A percentile compares a stretch with the other conserved stretches of the same genome.
phyloP scores from a whole-genome alignment of 64 coral and sea anemone genomes.

The Hydrozoanthus tunicans region DNA sequence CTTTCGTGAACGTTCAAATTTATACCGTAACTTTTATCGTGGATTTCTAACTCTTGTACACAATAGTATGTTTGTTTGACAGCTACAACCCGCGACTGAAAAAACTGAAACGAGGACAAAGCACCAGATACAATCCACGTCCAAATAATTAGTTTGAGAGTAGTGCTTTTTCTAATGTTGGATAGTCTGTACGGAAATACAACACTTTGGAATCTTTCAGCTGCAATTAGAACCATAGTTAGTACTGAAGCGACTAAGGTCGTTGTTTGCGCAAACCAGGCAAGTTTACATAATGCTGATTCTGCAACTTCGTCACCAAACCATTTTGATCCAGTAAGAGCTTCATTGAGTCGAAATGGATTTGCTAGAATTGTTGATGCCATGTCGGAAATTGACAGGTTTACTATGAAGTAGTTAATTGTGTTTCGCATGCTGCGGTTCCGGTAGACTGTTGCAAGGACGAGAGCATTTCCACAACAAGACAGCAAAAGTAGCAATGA shows the following conservation, averaged over 20 bases:
- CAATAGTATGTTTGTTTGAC: not conserved
- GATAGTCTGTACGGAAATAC: slow-evolving; percentile 1
- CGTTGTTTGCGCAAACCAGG: not conserved
- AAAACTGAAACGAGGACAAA: not conserved
- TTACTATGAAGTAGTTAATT: slow-evolving; percentile 24
- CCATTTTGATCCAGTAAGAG: not conserved
- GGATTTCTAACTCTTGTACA: not conserved
- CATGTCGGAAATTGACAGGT: slow-evolving; percentile 12
- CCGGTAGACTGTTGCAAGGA: not conserved
- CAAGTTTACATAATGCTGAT: not conserved
- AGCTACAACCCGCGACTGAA: not conserved
- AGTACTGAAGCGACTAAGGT: not conserved
- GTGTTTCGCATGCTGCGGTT: not conserved
- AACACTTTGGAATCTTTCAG: slow-evolving; percentile 3
- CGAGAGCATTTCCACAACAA: not conserved
- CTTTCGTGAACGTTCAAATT: not conserved
- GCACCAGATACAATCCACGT: not conserved
- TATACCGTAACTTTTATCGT: not conserved
- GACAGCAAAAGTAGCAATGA: not conserved
- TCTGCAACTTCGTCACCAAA: not conserved
- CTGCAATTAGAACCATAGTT: not conserved
- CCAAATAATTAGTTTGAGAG: not conserved
- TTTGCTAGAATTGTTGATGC: not conserved
- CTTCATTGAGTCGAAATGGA: not conserved
- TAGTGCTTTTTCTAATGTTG: not conserved